Evolutionary conservation across 2,797 vertebrate species (phyloP), one percentile per base, ranked within the genome.

Genomic region (Acanthopagrus latus): DNA sequence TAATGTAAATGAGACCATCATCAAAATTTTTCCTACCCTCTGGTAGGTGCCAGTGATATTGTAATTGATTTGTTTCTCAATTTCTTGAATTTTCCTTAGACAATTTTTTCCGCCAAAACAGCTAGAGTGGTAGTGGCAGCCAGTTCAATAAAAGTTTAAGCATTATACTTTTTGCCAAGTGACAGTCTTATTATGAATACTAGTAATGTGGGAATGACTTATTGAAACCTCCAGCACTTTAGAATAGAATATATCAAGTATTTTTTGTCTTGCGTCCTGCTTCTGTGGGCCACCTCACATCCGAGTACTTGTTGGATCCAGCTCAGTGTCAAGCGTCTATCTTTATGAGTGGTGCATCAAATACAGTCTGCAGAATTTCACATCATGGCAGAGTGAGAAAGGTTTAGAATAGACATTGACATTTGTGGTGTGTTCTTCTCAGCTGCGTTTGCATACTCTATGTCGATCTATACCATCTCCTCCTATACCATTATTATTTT

Each of bases 331-430:
- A 78, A 65, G 55, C 14, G 54, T 67, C 33, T 51, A 29, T 75
- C 20, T 64, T 64, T 29, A 64, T 79, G 29, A 81, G 46, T 52
- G 63, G 55, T 74, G 11, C 75, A 64, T 71, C 55, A 23, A 71
- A 71, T 68, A 29, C 56, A n/a, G 47, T 58, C 64, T 71, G 21
- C 60, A 63, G n/a, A 73, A 25, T 60, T 68, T 64, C 16, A 27
- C 18, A 59, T 62, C n/a, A 52, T 51, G 27, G 52, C 44, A 63
- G 41, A 79, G 23, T 41, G 67, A 52, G 62, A 69, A 29, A 60
- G 46, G 56, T 29, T 64, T 16, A 65, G 71, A 74, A 71, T 41
- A 46, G 58, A 62, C 0, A 7, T 55, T 75, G 76, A 71, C 27
- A 25, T 72, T 69, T 62, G 11, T 56, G 11, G 18, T 48, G 14